These are phyloP conservation scores for Cylas formicarius DNA, from an alignment of 1,140 invertebrate genomes.

Conservation along the genomic window DNA sequence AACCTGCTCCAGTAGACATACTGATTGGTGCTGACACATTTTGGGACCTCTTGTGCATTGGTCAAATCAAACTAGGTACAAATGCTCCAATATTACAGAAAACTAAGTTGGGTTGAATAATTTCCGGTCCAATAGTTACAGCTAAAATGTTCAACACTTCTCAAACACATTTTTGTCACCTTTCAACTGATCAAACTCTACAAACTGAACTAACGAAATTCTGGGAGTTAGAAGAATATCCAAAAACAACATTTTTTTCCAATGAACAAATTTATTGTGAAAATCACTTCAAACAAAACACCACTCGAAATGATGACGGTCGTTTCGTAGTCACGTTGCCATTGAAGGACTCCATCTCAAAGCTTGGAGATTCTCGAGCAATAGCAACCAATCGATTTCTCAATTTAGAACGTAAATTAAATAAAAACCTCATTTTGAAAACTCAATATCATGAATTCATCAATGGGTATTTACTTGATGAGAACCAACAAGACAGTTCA, in stretches of 20 bases:
- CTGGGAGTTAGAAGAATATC: slow-evolving; percentile 33
- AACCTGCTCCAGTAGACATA: slow-evolving; percentile 27
- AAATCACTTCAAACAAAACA: slow-evolving; percentile 28
- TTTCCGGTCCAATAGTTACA: slow-evolving; percentile 19
- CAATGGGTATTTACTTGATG: slow-evolving; percentile 35
- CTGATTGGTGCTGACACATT: slow-evolving; percentile 30
- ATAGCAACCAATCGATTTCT: slow-evolving; percentile 33
- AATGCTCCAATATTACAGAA: slow-evolving; percentile 33
- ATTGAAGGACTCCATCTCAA: slow-evolving; percentile 22
- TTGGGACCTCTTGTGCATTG: slow-evolving; percentile 21
- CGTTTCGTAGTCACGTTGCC: slow-evolving; percentile 37
- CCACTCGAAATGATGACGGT: slow-evolving; percentile 21
- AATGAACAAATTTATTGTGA: slow-evolving; percentile 29
- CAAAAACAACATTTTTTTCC: slow-evolving; percentile 15
- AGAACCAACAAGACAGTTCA: slow-evolving; percentile 7
- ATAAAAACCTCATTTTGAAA: slow-evolving; percentile 26
- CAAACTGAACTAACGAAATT: slow-evolving; percentile 24
- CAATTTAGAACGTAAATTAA: slow-evolving; percentile 29
- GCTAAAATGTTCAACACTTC: no score
- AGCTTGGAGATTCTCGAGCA: slow-evolving; percentile 33
- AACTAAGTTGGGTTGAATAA: slow-evolving; percentile 34
- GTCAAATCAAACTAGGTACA: slow-evolving; percentile 27
- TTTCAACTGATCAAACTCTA: slow-evolving; percentile 2
- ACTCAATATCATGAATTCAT: slow-evolving; percentile 33
- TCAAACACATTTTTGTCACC: not conserved